Evolutionary conservation across 2,797 vertebrate species (phyloP).

Genomic region (Channa striata): DNA sequence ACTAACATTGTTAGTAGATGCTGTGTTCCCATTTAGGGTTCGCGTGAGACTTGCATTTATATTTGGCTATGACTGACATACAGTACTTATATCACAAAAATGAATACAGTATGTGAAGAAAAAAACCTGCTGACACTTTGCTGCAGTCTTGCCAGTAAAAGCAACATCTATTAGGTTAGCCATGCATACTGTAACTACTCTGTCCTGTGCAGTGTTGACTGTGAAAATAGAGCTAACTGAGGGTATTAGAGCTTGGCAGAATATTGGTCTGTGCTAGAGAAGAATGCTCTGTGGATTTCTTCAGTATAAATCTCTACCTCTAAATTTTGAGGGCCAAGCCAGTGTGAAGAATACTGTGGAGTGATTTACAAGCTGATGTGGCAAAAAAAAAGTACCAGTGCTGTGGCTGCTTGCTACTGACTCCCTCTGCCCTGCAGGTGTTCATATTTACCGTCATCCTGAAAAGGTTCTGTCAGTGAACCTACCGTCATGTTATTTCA

Average conservation of each 20-base stretch:
- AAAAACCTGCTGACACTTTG: slow-evolving; percentile 8
- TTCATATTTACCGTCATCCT: slow-evolving; percentile 50
- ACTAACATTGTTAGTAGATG: not conserved
- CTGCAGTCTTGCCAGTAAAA: slow-evolving; percentile 31
- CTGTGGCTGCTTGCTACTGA: slow-evolving; percentile 35
- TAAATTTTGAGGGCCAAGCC: slow-evolving; percentile 53
- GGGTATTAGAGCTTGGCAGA: slow-evolving; percentile 55
- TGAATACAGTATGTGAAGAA: slow-evolving; percentile 4
- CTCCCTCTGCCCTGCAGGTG: slow-evolving; percentile 57
- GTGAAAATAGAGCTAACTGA: slow-evolving; percentile 59
- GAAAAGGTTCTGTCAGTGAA: slow-evolving; percentile 37
- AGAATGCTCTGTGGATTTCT: slow-evolving; percentile 55
- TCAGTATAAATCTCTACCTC: slow-evolving; percentile 40
- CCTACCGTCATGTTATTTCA: slow-evolving; percentile 27
- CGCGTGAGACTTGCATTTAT: not conserved
- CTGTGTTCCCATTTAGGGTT: not conserved
- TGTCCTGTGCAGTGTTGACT: slow-evolving; percentile 47
- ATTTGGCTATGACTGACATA: slow-evolving; percentile 6
- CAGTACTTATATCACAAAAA: slow-evolving; percentile 2
- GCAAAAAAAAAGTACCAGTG: slow-evolving; percentile 18
- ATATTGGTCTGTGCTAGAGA: slow-evolving; percentile 35
- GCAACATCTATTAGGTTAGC: slow-evolving; percentile 21
- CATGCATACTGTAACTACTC: slow-evolving; percentile 36
- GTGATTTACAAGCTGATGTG: slow-evolving; percentile 62
- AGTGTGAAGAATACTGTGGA: slow-evolving; percentile 46